Evolutionary conservation across 1,140 invertebrate species (phyloP).

Genomic region (Octopus bimaculoides): DNA sequence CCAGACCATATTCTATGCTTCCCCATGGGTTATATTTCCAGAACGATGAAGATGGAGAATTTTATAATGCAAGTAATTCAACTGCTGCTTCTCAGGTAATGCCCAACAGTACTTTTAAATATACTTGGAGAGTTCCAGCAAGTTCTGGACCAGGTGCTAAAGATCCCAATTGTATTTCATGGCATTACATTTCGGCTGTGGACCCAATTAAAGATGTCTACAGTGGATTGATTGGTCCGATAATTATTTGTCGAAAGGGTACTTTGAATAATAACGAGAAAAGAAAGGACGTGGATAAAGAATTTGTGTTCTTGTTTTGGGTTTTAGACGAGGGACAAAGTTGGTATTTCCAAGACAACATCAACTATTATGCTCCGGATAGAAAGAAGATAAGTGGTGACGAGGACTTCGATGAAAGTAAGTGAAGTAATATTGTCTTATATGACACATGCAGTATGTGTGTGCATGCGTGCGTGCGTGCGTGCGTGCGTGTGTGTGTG

Average conservation of each 20-base stretch:
- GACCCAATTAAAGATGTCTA: conserved; percentile 38
- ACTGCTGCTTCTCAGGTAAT: conserved; percentile 18
- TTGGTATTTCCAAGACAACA: conserved; percentile 46
- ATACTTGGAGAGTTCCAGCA: conserved; percentile 42
- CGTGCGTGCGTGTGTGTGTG: no score
- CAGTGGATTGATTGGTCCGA: conserved; percentile 43
- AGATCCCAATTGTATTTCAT: conserved; percentile 44
- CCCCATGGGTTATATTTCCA: conserved; percentile 32
- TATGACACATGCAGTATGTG: no score
- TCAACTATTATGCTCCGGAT: conserved; percentile 26
- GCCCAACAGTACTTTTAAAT: conserved; percentile 26
- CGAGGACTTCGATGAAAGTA: conserved; percentile 20
- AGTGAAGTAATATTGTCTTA: no score
- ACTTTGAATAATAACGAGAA: conserved; percentile 25
- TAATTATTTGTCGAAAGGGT: conserved; percentile 38
- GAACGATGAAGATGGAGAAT: conserved; percentile 36
- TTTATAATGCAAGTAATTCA: conserved; percentile 22
- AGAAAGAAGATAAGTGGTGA: conserved; percentile 13
- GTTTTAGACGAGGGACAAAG: conserved; percentile 44
- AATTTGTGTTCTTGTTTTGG: conserved; percentile 41
- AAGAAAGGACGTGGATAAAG: conserved; percentile 34
- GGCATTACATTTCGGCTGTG: conserved; percentile 45
- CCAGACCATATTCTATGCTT: conserved; percentile 34
- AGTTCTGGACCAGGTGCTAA: conserved; percentile 37
- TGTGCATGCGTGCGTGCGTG: no score